These are phyloP conservation scores for Morone chrysops DNA, from an alignment of 2,113 vertebrate species.

Conservation along the genomic window DNA sequence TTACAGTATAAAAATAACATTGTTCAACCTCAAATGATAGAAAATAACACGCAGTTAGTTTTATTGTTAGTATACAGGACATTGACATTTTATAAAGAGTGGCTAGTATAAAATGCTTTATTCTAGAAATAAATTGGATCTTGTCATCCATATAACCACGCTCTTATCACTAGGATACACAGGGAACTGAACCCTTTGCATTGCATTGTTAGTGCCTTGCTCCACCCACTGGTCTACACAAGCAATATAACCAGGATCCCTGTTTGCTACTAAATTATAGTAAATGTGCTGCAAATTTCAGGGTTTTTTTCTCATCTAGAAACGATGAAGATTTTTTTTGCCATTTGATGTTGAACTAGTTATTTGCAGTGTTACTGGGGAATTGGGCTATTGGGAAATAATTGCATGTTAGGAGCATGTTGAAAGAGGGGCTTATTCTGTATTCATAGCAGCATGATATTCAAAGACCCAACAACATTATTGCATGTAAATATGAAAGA, in stretches of 20 bases:
- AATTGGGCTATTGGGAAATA: conserved; percentile 34
- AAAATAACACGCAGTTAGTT: not conserved
- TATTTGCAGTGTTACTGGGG: conserved; percentile 42
- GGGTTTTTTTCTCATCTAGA: not conserved
- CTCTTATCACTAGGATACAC: not conserved
- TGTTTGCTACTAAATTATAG: conserved; percentile 5
- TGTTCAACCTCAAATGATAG: conserved; percentile 55
- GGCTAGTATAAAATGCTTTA: not conserved
- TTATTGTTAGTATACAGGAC: not conserved
- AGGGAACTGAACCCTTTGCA: not conserved
- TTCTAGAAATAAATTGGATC: not conserved
- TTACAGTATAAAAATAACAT: not conserved
- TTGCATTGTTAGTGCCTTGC: not conserved
- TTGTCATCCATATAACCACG: not conserved
- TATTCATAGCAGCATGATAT: conserved; percentile 63
- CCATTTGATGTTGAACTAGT: conserved; percentile 66
- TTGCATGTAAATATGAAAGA: conserved; percentile 59
- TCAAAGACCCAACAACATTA: conserved; percentile 21
- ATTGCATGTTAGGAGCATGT: conserved; percentile 67
- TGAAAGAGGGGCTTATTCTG: conserved; percentile 35
- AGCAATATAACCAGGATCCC: not conserved
- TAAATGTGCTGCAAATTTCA: not conserved
- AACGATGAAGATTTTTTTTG: conserved; percentile 27
- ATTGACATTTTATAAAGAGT: not conserved
- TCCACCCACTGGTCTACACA: not conserved